These are phyloP conservation scores for Gandaritis pyraliata DNA, from an alignment of 2,888 invertebrate species.

Conservation along the genomic window DNA sequence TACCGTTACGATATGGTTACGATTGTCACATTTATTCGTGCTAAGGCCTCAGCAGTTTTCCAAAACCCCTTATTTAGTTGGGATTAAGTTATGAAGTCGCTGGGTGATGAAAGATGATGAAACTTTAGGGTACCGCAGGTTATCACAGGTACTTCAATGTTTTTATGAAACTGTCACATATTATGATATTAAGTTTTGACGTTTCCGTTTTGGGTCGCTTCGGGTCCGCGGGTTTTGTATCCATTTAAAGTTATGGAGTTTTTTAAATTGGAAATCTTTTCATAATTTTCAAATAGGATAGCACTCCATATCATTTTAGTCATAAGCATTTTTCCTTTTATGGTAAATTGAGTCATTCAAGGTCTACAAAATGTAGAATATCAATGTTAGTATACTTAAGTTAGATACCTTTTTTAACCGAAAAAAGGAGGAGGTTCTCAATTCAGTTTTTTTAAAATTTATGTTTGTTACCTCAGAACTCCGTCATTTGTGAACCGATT, in stretches of 20 bases:
- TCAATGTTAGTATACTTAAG: too few relatives aligned
- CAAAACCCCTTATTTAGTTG: constrained; percentile 53
- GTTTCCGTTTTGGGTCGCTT: constrained; percentile 43
- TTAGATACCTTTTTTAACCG: too few relatives aligned
- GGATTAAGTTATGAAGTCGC: constrained; percentile 56
- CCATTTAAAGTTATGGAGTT: constrained; percentile 34
- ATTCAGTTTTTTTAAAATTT: too few relatives aligned
- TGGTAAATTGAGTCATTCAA: too few relatives aligned
- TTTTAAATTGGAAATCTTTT: constrained; percentile 33
- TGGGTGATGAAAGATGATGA: constrained; percentile 26
- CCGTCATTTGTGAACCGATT: too few relatives aligned
- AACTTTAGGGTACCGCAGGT: constrained; percentile 47
- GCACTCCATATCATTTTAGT: neutral
- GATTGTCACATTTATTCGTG: too few relatives aligned
- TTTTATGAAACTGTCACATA: constrained; percentile 51
- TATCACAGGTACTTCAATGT: constrained; percentile 49
- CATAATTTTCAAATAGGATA: constrained; percentile 9
- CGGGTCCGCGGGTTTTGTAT: constrained; percentile 28
- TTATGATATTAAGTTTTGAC: constrained; percentile 55
- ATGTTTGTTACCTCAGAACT: too few relatives aligned
- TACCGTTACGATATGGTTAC: too few relatives aligned
- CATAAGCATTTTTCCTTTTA: too few relatives aligned
- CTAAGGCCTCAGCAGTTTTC: constrained; percentile 48
- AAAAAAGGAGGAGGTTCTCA: too few relatives aligned
- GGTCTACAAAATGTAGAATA: too few relatives aligned